phyloP scores from a whole-genome alignment of 2,113 vertebrate genomes.

The Pampusana beccarii region DNA sequence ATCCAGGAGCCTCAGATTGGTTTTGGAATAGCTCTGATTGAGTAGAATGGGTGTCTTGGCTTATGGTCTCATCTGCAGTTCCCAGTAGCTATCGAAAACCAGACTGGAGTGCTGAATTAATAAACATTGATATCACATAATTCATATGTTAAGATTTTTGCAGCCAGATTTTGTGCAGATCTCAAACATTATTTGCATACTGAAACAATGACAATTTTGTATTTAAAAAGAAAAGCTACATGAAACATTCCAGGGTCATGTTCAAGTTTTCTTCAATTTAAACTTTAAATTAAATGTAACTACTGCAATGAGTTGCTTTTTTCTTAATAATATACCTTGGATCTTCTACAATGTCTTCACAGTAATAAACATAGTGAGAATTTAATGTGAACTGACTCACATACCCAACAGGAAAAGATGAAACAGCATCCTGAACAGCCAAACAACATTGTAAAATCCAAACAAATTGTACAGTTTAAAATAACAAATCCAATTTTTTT shows the following conservation, averaged over 20 bases:
- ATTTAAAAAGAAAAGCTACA: not conserved
- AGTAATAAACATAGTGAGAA: not conserved
- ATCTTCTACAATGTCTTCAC: not conserved
- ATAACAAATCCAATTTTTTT: not conserved
- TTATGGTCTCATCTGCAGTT: not conserved
- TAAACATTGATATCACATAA: not conserved
- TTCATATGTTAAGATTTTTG: not conserved
- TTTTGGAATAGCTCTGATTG: not conserved
- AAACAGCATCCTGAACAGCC: not conserved
- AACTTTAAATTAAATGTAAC: not conserved
- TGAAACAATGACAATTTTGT: not conserved
- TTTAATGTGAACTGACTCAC: not conserved
- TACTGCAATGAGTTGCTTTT: not conserved
- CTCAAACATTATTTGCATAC: not conserved
- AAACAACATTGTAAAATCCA: not conserved
- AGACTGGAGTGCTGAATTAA: not conserved
- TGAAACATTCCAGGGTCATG: not conserved
- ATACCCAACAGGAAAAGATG: not conserved
- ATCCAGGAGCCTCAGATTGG: not conserved
- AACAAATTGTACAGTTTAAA: not conserved
- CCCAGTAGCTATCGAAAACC: not conserved
- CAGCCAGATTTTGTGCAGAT: not conserved
- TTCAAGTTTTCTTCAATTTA: not conserved
- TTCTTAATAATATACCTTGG: not conserved
- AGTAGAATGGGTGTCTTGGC: not conserved